phyloP scores from a whole-genome alignment of 2,113 vertebrate species.

The Lepidothrix coronata region DNA sequence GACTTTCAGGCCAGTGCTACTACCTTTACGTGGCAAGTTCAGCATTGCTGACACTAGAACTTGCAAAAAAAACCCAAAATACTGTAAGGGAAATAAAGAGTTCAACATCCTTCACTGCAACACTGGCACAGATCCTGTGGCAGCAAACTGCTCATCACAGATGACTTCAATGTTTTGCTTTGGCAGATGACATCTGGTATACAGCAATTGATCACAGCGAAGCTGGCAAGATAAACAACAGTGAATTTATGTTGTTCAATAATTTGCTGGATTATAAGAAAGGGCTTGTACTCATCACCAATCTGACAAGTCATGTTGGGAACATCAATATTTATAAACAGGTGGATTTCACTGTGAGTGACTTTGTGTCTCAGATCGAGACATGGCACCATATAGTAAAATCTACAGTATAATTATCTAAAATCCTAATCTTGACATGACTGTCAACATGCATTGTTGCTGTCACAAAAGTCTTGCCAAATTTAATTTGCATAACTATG shows the following conservation, averaged over 20 bases:
- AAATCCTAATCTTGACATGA: conserved; percentile 15
- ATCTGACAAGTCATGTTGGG: conserved; percentile 52
- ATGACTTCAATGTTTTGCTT: conserved; percentile 44
- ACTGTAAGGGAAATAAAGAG: not conserved
- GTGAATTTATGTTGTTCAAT: conserved; percentile 49
- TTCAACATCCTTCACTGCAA: not conserved
- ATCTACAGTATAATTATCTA: conserved; percentile 42
- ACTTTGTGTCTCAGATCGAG: conserved; percentile 43
- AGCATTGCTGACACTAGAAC: not conserved
- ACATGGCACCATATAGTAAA: conserved; percentile 51
- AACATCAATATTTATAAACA: conserved; percentile 68
- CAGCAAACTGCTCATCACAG: conserved; percentile 53
- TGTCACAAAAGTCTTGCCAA: conserved; percentile 46
- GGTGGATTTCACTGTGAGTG: conserved; percentile 40
- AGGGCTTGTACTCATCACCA: conserved; percentile 53
- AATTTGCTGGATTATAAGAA: conserved; percentile 61
- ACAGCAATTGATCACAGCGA: conserved; percentile 53
- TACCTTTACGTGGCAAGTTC: not conserved
- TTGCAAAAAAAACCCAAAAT: not conserved
- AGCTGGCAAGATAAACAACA: conserved; percentile 58
- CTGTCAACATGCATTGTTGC: conserved; percentile 32
- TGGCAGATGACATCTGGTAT: conserved; percentile 65
- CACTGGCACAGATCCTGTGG: conserved; percentile 15
- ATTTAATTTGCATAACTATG: conserved; percentile 30
- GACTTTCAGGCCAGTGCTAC: not conserved